Evolutionary conservation across 2,113 vertebrate genomes (phyloP), one percentile per base, ranked within the genome.

Genomic region (Daphoenositta chrysoptera): DNA sequence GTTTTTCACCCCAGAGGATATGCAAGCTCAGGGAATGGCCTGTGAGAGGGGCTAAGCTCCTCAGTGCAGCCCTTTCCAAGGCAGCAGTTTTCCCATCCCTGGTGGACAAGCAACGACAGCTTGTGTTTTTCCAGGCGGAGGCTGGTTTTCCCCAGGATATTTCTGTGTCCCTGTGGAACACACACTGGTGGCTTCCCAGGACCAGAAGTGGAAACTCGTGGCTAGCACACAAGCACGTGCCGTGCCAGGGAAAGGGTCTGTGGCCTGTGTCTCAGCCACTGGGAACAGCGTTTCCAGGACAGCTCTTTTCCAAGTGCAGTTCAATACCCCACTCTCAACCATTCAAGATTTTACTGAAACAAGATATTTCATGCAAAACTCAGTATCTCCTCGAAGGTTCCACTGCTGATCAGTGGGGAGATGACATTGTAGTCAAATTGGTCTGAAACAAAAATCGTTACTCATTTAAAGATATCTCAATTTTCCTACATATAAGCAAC

Each of bases 161-260:
- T 73, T 37, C 54, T n/a, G 0, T 13, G 7, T 65, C 35, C 28
- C 23, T 8, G 27, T 28, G 37, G 48, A 64, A 83, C 83, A 71
- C 30, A 40, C 4, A 1, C 6, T 1, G 4, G n/a, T 77, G 50
- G 17, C 42, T 80, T 72, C 68, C 22, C 39, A 13, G 58, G 45
- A n/a, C 10, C 42, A 65, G 61, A 53, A 80, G 30, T 31, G 63
- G 50, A 20, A 80, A n/a, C 60, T 20, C 4, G 1, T 1, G 3
- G 8, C 40, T 27, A 19, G 23, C 14, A 7, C 26, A 2, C 4
- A 5, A 40, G 22, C 1, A 0, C 0, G 0, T 11, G 31, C 53
- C 0, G 0, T 19, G 16, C n/a, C 51, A 33, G 31, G 45, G 35
- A 40, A 33, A 40, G 17, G 17, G 26, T 3, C 71, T 11, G 5